These are phyloP conservation scores for Venturia canescens DNA, from an alignment of 1,140 invertebrate species.

Conservation along the genomic window DNA sequence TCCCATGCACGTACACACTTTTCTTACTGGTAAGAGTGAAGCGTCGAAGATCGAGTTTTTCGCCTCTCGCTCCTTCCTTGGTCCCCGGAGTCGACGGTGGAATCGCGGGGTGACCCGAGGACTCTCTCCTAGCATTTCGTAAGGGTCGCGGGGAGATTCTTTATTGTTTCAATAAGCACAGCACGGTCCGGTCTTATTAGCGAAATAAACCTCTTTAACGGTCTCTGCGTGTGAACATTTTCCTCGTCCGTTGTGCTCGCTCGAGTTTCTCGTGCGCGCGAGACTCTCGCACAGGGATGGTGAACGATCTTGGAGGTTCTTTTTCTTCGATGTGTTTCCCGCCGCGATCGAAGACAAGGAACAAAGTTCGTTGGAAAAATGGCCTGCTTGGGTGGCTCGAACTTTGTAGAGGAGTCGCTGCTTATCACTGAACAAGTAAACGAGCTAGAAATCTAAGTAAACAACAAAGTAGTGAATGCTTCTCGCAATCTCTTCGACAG, in stretches of 20 bases:
- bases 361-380: too few species aligned
- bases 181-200: conserved; percentile 76
- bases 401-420: too few species aligned
- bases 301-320: neutral
- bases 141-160: conserved; percentile 67
- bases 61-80: conserved; percentile 49
- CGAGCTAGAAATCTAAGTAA: neutral
- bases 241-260: conserved; percentile 21
- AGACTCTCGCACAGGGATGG: neutral
- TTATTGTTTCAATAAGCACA: conserved; percentile 78
- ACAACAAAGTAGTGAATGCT: conserved; percentile 34
- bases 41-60: conserved; percentile 52
- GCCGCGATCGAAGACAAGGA: too few species aligned
- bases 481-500: neutral
- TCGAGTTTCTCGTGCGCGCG: neutral
- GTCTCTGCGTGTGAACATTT: conserved; percentile 61
- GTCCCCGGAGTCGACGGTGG: conserved; percentile 26
- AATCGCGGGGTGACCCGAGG: conserved; percentile 49
- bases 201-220: conserved; percentile 78
- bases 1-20: conserved; percentile 66
- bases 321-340: neutral
- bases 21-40: conserved; percentile 56
- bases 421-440: too few species aligned
- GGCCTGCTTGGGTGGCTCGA: too few species aligned
- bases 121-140: conserved; percentile 56